phyloP scores from a whole-genome alignment of 1,140 invertebrate genomes.

The Leptinotarsa defecta region DNA sequence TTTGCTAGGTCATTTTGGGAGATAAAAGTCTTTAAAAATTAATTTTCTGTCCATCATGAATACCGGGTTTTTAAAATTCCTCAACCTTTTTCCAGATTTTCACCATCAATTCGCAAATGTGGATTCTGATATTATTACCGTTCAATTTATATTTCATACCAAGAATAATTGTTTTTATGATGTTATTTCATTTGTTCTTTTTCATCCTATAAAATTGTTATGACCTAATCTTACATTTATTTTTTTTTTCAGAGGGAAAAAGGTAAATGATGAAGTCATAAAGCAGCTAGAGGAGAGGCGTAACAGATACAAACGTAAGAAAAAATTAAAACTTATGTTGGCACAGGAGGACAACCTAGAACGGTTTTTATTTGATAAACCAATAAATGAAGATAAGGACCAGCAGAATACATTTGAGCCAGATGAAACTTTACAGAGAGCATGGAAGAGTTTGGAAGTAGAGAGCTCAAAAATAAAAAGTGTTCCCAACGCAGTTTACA shows the following conservation, averaged over 20 bases:
- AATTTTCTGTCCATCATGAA: no score
- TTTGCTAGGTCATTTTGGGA: no score
- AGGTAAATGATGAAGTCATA: conserved; percentile 4
- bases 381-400: neutral
- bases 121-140: no score
- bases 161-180: no score
- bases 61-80: no score
- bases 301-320: conserved; percentile 38
- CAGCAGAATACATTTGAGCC: neutral
- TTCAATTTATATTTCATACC: no score
- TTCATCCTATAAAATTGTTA: no score
- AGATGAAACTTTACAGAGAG: neutral
- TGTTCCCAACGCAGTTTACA: conserved; percentile 16
- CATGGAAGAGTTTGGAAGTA: conserved; percentile 18
- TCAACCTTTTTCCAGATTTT: no score
- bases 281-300: conserved; percentile 35
- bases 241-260: conserved; percentile 9
- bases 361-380: conserved; percentile 6
- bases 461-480: conserved; percentile 1
- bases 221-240: no score
- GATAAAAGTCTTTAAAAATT: no score
- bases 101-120: no score
- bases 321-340: conserved; percentile 29
- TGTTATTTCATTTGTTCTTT: no score
- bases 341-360: conserved; percentile 9